A percentile compares a stretch with the other conserved stretches of the same genome.
These are phyloP conservation scores for Crotalus tigris DNA, from an alignment of 2,113 vertebrate genomes.

Conservation along the genomic window DNA sequence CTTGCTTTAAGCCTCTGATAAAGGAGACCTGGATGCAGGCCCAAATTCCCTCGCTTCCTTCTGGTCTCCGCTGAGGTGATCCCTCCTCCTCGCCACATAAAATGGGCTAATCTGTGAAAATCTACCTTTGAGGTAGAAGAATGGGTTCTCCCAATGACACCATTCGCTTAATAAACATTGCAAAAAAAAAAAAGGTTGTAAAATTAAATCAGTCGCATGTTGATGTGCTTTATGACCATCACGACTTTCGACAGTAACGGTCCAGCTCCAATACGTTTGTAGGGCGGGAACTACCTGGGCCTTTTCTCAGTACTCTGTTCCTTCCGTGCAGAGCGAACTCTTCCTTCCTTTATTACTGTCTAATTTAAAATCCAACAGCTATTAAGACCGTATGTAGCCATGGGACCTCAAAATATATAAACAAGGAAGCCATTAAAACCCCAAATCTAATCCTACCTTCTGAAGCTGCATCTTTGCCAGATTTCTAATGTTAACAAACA, in stretches of 20 bases:
- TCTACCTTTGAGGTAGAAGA: background rate
- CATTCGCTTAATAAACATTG: background rate
- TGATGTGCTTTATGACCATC: background rate
- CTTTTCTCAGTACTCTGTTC: background rate
- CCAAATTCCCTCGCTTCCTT: background rate
- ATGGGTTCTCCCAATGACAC: background rate
- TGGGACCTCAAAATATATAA: background rate
- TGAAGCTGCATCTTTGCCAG: background rate
- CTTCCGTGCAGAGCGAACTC: background rate
- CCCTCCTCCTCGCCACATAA: background rate
- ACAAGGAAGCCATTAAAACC: constrained; percentile 24
- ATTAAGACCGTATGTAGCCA: background rate
- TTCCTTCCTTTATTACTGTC: background rate
- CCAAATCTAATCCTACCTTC: background rate
- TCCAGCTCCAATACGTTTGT: background rate
- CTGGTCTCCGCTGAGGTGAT: background rate
- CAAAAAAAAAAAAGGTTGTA: background rate
- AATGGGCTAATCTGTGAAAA: background rate
- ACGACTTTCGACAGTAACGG: background rate
- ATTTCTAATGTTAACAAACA: constrained; percentile 12
- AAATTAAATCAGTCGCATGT: background rate
- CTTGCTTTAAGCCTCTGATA: background rate
- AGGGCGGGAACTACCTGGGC: background rate
- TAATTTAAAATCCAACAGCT: background rate
- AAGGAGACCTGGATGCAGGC: background rate